phyloP scores from a whole-genome alignment of 1,140 invertebrate genomes.

The Drosophila trapezifrons region DNA sequence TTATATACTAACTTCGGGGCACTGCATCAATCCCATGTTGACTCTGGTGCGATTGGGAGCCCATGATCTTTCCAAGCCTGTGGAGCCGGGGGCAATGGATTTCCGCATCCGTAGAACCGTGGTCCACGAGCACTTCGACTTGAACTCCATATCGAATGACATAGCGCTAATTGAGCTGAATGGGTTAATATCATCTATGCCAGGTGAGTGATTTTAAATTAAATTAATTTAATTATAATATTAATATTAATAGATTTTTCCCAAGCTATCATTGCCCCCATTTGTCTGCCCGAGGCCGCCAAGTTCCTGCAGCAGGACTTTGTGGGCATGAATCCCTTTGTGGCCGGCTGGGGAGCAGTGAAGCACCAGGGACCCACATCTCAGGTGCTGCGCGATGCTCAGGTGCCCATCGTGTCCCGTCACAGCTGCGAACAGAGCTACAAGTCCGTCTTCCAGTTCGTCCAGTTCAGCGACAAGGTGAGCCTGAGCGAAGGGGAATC shows the following conservation, averaged over 20 bases:
- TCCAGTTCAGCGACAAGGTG: slow-evolving; percentile 76
- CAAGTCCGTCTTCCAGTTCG: slow-evolving; percentile 84
- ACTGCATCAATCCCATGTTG: slow-evolving; percentile 87
- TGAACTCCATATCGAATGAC: slow-evolving; percentile 88
- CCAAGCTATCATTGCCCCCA: slow-evolving; percentile 87
- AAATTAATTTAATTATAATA: slow-evolving; percentile 3
- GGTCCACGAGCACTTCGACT: slow-evolving; percentile 88
- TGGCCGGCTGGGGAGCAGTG: slow-evolving; percentile 85
- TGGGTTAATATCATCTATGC: slow-evolving; percentile 3
- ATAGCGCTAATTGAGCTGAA: slow-evolving; percentile 89
- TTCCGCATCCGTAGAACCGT: slow-evolving; percentile 86
- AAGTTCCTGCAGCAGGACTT: slow-evolving; percentile 84
- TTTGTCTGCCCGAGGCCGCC: slow-evolving; percentile 88
- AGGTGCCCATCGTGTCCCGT: slow-evolving; percentile 89
- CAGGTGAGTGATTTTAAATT: slow-evolving; percentile 10
- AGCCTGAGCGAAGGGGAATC: slow-evolving; percentile 17
- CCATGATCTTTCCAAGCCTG: slow-evolving; percentile 87
- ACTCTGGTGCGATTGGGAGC: slow-evolving; percentile 87
- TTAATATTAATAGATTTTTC: neutral
- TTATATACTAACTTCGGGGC: slow-evolving; percentile 93
- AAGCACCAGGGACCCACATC: slow-evolving; percentile 86
- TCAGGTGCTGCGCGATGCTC: slow-evolving; percentile 87
- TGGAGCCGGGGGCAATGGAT: slow-evolving; percentile 88
- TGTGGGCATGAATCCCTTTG: slow-evolving; percentile 85
- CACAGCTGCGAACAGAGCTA: slow-evolving; percentile 88